Conservation (phyloP, 2,797 vertebrate species). For the Cottoperca gobio region DNA sequence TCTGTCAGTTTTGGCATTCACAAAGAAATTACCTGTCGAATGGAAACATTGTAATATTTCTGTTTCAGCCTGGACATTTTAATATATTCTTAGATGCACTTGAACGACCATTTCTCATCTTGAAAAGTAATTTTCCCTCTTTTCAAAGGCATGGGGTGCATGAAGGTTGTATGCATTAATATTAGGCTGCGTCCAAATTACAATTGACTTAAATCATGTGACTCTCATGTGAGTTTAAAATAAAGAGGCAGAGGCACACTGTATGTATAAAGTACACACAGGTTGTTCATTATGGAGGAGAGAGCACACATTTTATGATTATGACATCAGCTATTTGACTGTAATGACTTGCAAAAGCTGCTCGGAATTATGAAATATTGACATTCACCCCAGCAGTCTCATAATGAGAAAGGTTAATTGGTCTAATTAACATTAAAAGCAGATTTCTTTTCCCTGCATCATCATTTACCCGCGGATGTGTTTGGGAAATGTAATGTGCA, state of each 20-base stretch:
- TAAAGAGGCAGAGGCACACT: background rate
- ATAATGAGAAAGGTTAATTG: constrained; percentile 54
- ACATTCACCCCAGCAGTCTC: constrained; percentile 37
- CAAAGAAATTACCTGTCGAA: background rate
- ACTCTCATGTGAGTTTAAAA: background rate
- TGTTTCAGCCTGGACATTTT: background rate
- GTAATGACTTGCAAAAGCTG: constrained; percentile 29
- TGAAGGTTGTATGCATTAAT: background rate
- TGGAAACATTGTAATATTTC: background rate
- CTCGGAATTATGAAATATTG: constrained; percentile 35
- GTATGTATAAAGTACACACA: background rate
- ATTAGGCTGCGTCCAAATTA: background rate
- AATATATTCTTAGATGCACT: background rate
- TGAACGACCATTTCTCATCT: background rate
- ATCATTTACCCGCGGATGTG: constrained; percentile 25
- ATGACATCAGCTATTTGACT: constrained; percentile 32
- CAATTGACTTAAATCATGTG: background rate
- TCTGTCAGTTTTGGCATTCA: constrained; percentile 1
- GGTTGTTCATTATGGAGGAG: constrained; percentile 6
- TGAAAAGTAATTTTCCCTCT: background rate
- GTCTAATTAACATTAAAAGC: constrained; percentile 51
- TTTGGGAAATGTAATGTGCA: constrained; percentile 25
- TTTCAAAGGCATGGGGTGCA: background rate
- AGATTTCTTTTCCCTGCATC: constrained; percentile 20
- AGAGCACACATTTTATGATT: constrained; percentile 1